phyloP scores from a whole-genome alignment of 1,140 invertebrate genomes.

The Wasmannia auropunctata region DNA sequence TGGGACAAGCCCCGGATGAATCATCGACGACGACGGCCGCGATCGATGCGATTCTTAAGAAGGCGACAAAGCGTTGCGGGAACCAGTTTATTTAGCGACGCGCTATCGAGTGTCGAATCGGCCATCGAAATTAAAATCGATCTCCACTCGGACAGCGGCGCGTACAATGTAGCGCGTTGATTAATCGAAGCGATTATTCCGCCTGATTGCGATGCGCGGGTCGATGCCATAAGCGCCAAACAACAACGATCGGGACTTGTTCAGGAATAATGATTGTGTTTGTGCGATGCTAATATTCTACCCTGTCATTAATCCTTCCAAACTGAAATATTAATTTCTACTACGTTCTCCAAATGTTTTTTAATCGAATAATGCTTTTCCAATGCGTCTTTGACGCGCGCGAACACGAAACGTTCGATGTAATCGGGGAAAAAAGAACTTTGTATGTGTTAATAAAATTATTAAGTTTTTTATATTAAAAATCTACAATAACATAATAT shows the following conservation, averaged over 20 bases:
- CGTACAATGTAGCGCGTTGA: constrained; percentile 49
- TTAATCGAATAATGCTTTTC: neutral
- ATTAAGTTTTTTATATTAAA: constrained; percentile 2
- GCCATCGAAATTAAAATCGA: constrained; percentile 57
- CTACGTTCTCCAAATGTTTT: neutral
- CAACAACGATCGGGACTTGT: constrained; percentile 24
- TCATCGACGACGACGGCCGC: constrained; percentile 45
- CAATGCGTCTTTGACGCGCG: too few relatives aligned
- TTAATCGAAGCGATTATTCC: constrained; percentile 56
- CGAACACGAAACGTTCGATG: neutral
- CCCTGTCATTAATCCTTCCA: constrained; percentile 23
- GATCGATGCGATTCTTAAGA: constrained; percentile 27
- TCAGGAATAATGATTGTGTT: constrained; percentile 19
- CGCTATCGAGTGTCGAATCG: constrained; percentile 60
- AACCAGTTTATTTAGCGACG: constrained; percentile 60
- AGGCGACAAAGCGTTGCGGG: constrained; percentile 53
- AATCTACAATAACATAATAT: neutral
- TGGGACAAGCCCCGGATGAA: constrained; percentile 51
- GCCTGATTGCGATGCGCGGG: constrained; percentile 34
- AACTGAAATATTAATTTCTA: neutral
- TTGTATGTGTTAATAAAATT: neutral
- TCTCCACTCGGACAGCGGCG: constrained; percentile 44
- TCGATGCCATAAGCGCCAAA: constrained; percentile 43
- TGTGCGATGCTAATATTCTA: constrained; percentile 14
- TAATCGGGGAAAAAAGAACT: neutral